Conservation (phyloP, 1,140 invertebrate species). For the Listronotus oregonensis region DNA sequence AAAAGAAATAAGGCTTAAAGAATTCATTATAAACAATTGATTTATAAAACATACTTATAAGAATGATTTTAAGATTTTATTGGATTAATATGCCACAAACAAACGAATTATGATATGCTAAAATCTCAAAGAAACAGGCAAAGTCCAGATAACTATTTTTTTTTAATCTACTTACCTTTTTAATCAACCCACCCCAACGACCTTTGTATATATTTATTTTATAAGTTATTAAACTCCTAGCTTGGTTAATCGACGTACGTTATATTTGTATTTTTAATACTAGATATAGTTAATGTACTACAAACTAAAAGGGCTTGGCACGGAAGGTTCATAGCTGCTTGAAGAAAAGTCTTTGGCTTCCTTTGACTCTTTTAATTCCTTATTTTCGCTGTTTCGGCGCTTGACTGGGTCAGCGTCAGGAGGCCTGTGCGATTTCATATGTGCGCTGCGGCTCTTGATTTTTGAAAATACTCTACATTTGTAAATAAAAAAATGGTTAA, state of each 20-base stretch:
- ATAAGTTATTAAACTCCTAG: background rate
- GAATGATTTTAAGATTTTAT: too few relatives aligned
- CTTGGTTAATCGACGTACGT: background rate
- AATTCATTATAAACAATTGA: too few relatives aligned
- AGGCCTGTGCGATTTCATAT: slow-evolving; percentile 96
- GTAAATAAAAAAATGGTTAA: slow-evolving; percentile 50
- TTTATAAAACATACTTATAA: too few relatives aligned
- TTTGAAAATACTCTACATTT: slow-evolving; percentile 92
- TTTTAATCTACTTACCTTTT: too few relatives aligned
- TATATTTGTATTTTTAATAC: slow-evolving; percentile 15
- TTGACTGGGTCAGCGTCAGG: slow-evolving; percentile 68
- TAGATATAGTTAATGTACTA: slow-evolving; percentile 45
- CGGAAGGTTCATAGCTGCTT: slow-evolving; percentile 49
- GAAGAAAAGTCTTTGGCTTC: slow-evolving; percentile 34
- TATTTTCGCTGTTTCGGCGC: slow-evolving; percentile 38
- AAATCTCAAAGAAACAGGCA: too few relatives aligned
- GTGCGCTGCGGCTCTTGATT: slow-evolving; percentile 96
- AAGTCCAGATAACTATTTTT: too few relatives aligned
- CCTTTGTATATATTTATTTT: too few relatives aligned
- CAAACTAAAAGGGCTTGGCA: slow-evolving; percentile 54
- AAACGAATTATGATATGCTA: too few relatives aligned
- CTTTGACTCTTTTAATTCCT: slow-evolving; percentile 43
- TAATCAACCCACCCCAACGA: too few relatives aligned
- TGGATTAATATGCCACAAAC: too few relatives aligned
- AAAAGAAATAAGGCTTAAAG: too few relatives aligned